Base-by-base conservation (phyloP, 2,113 vertebrate genomes). In the Neogale vison region DNA sequence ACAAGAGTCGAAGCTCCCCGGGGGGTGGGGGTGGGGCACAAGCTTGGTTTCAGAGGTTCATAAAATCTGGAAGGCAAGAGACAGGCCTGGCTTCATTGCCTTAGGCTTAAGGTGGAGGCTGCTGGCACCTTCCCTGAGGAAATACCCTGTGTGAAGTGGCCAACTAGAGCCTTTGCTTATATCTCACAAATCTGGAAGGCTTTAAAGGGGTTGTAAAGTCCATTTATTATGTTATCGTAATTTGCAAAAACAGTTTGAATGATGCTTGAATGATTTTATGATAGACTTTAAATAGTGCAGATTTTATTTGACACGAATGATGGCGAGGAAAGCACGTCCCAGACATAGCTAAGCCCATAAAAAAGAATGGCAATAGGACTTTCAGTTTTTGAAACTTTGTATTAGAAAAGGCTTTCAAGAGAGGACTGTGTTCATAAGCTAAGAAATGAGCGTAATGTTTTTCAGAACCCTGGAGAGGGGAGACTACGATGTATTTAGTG, bases 11-110 rank as follows among this genome's bases (percentile, higher is more conserved):
- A 82, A 67, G 57, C 39, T 57, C 45, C 52, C 5, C 1, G 52
- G 17, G 36, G 0, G 1, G 59, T 1, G 3, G 23, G 1, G 57
- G 9, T 24, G 50, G n/a, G 31, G 10, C 13, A 12, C 0, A 0
- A 72, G 39, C 63, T 67, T 21, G 11, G 1, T 20, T 1, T 69
- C 63, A 87, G 14, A 47, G 17, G 63, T 12, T 59, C 52, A 31
- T 4, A 20, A 86, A 92, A 31, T 20, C 13, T 9, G 55, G 57
- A 82, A 85, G 45, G 12, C 31, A 45, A 24, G 14, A 61, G 52
- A 50, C 4, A 23, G 13, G 21, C 26, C 9, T 26, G 14, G 31
- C 9, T 39, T 57, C 23, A 1, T 34, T 8, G 36, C 67, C 9
- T 47, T 3, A 24, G 86, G 61, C 17, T 77, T 55, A 4, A 3